Conservation (phyloP, 2,888 invertebrate genomes). For the Latheticus oryzae region DNA sequence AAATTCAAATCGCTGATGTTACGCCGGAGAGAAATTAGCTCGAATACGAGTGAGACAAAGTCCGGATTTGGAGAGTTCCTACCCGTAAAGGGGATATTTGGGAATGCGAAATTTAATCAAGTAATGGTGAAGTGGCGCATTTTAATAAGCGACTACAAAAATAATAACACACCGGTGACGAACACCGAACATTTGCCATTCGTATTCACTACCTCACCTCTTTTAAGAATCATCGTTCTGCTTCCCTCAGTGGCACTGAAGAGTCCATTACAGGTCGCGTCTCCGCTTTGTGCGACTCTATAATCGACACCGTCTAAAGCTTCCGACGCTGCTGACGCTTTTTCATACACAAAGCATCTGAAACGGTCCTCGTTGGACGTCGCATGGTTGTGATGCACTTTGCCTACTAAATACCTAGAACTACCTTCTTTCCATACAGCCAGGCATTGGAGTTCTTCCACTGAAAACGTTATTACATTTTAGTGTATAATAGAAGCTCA, state of each 20-base stretch:
- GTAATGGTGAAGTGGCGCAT: slow-evolving; percentile 34
- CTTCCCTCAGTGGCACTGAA: slow-evolving; percentile 91
- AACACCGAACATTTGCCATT: slow-evolving; percentile 37
- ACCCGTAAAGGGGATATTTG: slow-evolving; percentile 26
- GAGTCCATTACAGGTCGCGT: slow-evolving; percentile 93
- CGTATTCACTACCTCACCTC: slow-evolving; percentile 69
- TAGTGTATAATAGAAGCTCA: slow-evolving; percentile 30
- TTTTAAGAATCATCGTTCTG: slow-evolving; percentile 83
- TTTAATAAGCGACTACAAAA: slow-evolving; percentile 30
- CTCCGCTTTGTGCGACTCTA: slow-evolving; percentile 90
- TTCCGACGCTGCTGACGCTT: slow-evolving; percentile 69
- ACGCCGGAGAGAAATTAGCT: slow-evolving; percentile 40
- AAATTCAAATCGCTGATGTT: slow-evolving; percentile 41
- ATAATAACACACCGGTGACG: slow-evolving; percentile 24
- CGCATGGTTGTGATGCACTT: slow-evolving; percentile 89
- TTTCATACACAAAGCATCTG: slow-evolving; percentile 95
- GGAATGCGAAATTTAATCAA: slow-evolving; percentile 41
- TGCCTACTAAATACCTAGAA: slow-evolving; percentile 89
- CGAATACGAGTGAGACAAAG: slow-evolving; percentile 33
- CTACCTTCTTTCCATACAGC: slow-evolving; percentile 96
- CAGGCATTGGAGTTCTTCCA: slow-evolving; percentile 90
- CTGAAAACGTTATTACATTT: slow-evolving; percentile 67
- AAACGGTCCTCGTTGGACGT: slow-evolving; percentile 93
- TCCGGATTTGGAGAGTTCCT: slow-evolving; percentile 34
- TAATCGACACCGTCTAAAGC: slow-evolving; percentile 73